These are phyloP conservation scores for Mormyrops boulengeri DNA, from an alignment of 2,797 vertebrate species.

Conservation along the genomic window DNA sequence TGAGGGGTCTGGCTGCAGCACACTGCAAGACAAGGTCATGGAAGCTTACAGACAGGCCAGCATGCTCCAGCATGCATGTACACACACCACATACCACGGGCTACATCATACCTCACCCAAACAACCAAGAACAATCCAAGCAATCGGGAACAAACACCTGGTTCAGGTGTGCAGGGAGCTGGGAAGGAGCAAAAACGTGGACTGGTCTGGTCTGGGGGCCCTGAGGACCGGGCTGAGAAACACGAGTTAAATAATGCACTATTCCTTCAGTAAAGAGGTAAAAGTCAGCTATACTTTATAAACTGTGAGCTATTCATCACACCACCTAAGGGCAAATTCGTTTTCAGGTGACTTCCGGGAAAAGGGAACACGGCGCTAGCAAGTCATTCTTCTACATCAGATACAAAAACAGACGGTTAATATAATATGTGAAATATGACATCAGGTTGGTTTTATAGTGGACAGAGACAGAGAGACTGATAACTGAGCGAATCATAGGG, in stretches of 20 bases:
- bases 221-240: neutral
- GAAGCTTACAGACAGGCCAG: neutral
- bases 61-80: no score
- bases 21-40: conserved; percentile 52
- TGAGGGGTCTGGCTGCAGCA: conserved; percentile 76
- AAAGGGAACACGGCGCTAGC: neutral
- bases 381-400: neutral
- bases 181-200: neutral
- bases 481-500: neutral
- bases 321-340: neutral
- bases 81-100: neutral
- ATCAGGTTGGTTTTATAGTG: neutral
- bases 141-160: neutral
- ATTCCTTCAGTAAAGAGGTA: neutral
- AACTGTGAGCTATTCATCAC: neutral
- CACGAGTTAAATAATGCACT: neutral
- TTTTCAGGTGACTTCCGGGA: neutral
- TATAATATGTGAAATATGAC: neutral
- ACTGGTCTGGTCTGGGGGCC: neutral
- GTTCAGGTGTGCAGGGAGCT: neutral
- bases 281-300: neutral
- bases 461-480: neutral
- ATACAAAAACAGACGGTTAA: neutral
- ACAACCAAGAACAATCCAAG: neutral
- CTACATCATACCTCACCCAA: no score